phyloP scores from a whole-genome alignment of 2,888 invertebrate genomes.

The Julus scanicus region DNA sequence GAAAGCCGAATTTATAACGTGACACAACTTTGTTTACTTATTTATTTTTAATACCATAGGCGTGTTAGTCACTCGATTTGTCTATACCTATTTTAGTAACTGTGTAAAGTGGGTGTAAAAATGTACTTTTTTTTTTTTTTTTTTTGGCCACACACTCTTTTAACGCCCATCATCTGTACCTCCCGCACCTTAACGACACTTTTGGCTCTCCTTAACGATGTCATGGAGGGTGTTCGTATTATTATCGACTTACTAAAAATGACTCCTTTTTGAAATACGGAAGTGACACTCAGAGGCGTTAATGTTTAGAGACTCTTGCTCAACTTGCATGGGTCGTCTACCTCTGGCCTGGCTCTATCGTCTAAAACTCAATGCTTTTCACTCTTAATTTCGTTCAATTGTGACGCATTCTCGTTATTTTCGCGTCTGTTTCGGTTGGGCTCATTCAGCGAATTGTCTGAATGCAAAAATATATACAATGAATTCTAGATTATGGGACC shows the following conservation, averaged over 20 bases:
- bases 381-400: not conserved
- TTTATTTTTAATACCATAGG: constrained; percentile 1
- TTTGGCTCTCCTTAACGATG: not conserved
- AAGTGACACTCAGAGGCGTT: not conserved
- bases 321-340: not conserved
- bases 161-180: not conserved
- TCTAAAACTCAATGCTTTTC: not conserved
- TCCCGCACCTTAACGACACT: constrained; percentile 22
- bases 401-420: not conserved
- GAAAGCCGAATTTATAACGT: not conserved
- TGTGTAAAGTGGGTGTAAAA: constrained; percentile 1
- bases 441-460: not conserved
- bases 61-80: not conserved
- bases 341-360: not conserved
- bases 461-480: not conserved
- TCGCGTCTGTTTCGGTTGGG: not conserved
- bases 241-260: not conserved
- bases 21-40: not conserved
- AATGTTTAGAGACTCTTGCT: not conserved
- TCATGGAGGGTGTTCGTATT: not conserved
- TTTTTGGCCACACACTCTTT: not conserved
- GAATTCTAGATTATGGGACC: not conserved
- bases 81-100: not conserved
- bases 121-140: not conserved
- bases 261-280: constrained; percentile 5